phyloP scores from a whole-genome alignment of 92 coral and sea anemone genomes.

The Zoanthus solanderi region DNA sequence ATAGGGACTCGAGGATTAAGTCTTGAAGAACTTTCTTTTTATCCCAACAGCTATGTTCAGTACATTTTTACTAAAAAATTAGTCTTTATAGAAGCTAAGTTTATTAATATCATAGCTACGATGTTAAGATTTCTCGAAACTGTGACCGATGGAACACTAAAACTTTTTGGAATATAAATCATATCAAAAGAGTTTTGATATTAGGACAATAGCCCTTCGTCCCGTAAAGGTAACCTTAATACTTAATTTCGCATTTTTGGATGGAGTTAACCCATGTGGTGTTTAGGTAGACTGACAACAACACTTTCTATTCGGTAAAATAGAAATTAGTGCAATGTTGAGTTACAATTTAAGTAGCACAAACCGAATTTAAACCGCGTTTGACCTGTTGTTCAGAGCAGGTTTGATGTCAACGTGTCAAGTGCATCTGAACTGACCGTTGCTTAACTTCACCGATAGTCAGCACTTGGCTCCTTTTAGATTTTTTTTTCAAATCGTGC shows the following conservation, averaged over 20 bases:
- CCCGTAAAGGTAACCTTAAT: not conserved
- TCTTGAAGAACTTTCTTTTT: no score
- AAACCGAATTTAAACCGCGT: constrained; percentile 8
- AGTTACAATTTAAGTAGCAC: constrained; percentile 10
- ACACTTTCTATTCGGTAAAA: not conserved
- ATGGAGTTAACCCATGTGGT: not conserved
- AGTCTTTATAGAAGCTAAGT: not conserved
- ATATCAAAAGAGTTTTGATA: not conserved
- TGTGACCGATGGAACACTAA: not conserved
- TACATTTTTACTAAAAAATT: no score
- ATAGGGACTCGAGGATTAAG: no score
- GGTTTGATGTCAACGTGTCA: constrained; percentile 41
- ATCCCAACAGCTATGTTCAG: no score
- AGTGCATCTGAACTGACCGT: constrained; percentile 1
- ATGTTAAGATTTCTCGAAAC: not conserved
- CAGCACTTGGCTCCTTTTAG: no score
- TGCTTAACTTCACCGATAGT: not conserved
- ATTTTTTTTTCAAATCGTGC: no score
- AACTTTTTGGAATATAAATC: not conserved
- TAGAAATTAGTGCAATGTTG: constrained; percentile 8
- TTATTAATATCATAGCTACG: not conserved
- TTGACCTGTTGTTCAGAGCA: constrained; percentile 27
- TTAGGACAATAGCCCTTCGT: not conserved
- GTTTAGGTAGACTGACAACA: not conserved
- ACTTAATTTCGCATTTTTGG: not conserved